Percentiles rank a stretch among this genome's conserved stretches.
phyloP scores from a whole-genome alignment of 1,140 invertebrate genomes.

The Thaumatotibia leucotreta region DNA sequence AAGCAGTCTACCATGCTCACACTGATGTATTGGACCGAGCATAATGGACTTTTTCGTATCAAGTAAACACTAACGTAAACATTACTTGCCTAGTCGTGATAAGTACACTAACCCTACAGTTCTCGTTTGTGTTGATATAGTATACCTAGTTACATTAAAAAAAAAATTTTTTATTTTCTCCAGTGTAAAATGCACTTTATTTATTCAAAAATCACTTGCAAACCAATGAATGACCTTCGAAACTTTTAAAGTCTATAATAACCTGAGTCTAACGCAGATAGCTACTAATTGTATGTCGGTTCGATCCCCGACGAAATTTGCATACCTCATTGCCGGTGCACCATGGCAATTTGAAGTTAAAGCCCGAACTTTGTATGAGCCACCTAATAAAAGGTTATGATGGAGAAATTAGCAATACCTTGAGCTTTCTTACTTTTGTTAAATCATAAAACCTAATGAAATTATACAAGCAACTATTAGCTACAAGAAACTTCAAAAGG shows the following conservation, averaged over 20 bases:
- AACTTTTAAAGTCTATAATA: slow-evolving; percentile 5
- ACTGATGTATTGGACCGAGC: too few species aligned
- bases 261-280: background rate
- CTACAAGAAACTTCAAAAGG: too few species aligned
- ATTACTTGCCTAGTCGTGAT: too few species aligned
- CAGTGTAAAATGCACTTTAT: background rate
- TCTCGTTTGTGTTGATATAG: background rate
- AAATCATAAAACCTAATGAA: background rate
- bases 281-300: background rate
- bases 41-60: too few species aligned
- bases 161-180: too few species aligned
- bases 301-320: slow-evolving; percentile 4
- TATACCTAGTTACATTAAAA: background rate
- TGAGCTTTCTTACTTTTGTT: background rate
- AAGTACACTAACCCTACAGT: too few species aligned
- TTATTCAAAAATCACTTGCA: background rate
- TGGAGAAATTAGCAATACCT: slow-evolving; percentile 8
- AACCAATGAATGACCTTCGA: background rate
- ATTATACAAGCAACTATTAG: too few species aligned
- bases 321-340: slow-evolving; percentile 7
- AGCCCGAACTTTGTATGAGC: background rate
- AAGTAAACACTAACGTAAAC: too few species aligned
- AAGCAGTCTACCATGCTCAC: too few species aligned
- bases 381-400: slow-evolving; percentile 8
- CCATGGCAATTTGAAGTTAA: background rate